Base-by-base conservation (phyloP, 30 jellyfish, hydroid and myxozoan genomes). In the Aurelia sp. region DNA sequence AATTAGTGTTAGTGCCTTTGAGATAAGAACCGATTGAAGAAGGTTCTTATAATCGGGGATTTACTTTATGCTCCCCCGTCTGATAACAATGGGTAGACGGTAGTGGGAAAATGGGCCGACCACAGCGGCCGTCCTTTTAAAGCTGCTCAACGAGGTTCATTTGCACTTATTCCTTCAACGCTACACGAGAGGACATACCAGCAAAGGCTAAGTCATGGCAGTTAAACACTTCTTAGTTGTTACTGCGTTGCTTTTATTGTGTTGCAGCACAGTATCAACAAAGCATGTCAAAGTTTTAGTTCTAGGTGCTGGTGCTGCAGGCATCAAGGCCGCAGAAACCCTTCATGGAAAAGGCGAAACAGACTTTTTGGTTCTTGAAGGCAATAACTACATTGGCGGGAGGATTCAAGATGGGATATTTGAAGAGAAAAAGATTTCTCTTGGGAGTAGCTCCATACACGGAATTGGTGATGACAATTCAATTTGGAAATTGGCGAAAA, bases 241-340 rank as follows among this genome's bases (percentile, higher is more conserved):
- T 8, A 5, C 8, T 44, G 55, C 55, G 15, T 44, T 44, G 55
- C 55, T 44, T 12, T 30, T 59, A 21, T 59, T 59, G 69, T 59
- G 69, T 59, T 59, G 69, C 69, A 59, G 12, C 16, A 59, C 33
- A 18, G 69, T 18, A 59, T 59, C 69, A 59, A 18, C 93, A 30
- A 58, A 57, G 53, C 92, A 68, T 40, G 76, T 62, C 33, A 79
- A 89, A 76, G 87, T 90, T 35, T 63, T 90, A 19, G 70, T 90
- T 57, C 66, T 90, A 15, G 97, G 97, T 4, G 97, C 97, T 37
- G 97, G 97, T 8, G 71, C 73, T 8, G 75, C 97, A 6, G 94
- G 97, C 20, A 71, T 90, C 10, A 81, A 71, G 48, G 94, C 89
- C 5, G 97, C 97, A 5, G 93, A 83, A 33, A 68, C 91, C 18